Evolutionary conservation across 1,140 invertebrate genomes (phyloP), one percentile per base, ranked within the genome.

Genomic region (Cyclargus thomasi): DNA sequence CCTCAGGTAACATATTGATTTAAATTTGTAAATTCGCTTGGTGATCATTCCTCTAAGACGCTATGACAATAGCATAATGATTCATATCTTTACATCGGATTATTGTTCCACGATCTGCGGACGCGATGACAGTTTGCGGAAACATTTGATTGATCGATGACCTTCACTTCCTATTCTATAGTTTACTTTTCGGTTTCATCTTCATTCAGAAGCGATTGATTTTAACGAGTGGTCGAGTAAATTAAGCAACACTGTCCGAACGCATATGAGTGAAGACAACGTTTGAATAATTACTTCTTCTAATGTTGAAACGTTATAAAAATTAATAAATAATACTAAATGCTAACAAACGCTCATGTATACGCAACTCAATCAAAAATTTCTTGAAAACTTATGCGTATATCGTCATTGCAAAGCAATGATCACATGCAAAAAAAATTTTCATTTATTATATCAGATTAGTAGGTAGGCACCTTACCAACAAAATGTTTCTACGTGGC

Each of bases 121-220:
- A 66, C 53, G 22, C 53, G 47, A 23, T 23, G 64, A 53, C 53
- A 47, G 39, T 18, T 65, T 57, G 64, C 64, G 53, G 53, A 65
- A 55, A 39, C 55, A 20, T 66, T 35, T 66, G 18, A 66, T 18
- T 66, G 64, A 66, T 66, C 64, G 23, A 35, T 59, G 29, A 1
- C 53, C 64, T 53, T 65, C 22, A 66, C 23, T 66, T 66, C 64
- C 64, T 65, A 53, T 53, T 65, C 8, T 23, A 55, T 55, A 29
- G 4, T 55, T 8, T 1, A 55, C 53, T 55, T 55, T 55, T 55
- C 18, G n/a, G n/a, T 55, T 55, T n/a, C 18, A 18, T 55, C 39
- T 29, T 29, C 29, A 29, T 29, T n/a, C 29, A 29, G 29, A 29
- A 29, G 29, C 29, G 29, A 29, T 29, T 29, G 29, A 29, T 29